These are phyloP conservation scores for Acleris sparsana DNA, from an alignment of 2,888 invertebrate genomes.

Conservation along the genomic window DNA sequence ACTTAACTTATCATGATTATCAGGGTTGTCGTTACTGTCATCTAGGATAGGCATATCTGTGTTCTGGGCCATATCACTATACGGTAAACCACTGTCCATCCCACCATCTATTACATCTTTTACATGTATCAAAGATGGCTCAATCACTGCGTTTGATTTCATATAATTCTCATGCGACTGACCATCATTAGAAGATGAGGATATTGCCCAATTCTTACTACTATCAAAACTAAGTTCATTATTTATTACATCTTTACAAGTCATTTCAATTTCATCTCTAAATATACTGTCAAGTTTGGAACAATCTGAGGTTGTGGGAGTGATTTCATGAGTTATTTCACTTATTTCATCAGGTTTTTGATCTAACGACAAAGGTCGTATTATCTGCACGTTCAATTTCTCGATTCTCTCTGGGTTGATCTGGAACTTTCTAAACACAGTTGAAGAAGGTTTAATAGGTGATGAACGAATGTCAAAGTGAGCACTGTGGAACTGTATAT, in stretches of 20 bases:
- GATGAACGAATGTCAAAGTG: slow-evolving; percentile 78
- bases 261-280: slow-evolving; percentile 53
- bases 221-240: slow-evolving; percentile 48
- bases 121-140: slow-evolving; percentile 62
- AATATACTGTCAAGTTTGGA: slow-evolving; percentile 55
- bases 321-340: slow-evolving; percentile 39
- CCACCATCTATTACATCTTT: slow-evolving; percentile 46
- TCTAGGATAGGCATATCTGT: slow-evolving; percentile 27
- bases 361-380: slow-evolving; percentile 60
- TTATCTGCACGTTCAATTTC: slow-evolving; percentile 65
- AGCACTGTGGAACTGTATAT: slow-evolving; percentile 69
- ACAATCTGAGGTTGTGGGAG: slow-evolving; percentile 40
- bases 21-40: slow-evolving; percentile 39
- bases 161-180: slow-evolving; percentile 62
- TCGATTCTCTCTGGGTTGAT: slow-evolving; percentile 69
- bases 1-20: slow-evolving; percentile 33
- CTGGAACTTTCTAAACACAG: slow-evolving; percentile 73
- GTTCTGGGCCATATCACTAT: slow-evolving; percentile 7
- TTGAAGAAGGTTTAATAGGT: slow-evolving; percentile 72
- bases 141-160: slow-evolving; percentile 60
- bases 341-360: slow-evolving; percentile 37
- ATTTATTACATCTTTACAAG: slow-evolving; percentile 57
- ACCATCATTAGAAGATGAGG: slow-evolving; percentile 50
- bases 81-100: slow-evolving; percentile 9
- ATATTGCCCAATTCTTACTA: slow-evolving; percentile 61